Evolutionary conservation across 2,888 invertebrate species (phyloP).

Genomic region (Hirtodrosophila cameraria): DNA sequence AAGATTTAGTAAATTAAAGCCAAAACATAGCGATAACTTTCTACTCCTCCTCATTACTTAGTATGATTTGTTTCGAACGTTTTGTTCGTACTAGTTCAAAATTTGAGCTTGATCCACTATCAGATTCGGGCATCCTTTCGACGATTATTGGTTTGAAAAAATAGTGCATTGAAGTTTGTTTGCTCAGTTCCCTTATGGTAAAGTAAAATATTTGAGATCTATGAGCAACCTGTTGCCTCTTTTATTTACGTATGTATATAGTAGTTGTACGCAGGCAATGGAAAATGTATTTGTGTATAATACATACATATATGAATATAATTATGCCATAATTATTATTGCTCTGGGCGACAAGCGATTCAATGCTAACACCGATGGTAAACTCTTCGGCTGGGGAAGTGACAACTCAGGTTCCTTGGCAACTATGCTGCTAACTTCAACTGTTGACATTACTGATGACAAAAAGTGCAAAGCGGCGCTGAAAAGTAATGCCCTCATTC

Average conservation of each 20-base stretch:
- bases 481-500: conserved; percentile 57
- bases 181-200: no score
- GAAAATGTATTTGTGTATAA: not conserved
- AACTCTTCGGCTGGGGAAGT: conserved; percentile 80
- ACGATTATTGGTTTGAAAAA: no score
- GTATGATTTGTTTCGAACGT: no score
- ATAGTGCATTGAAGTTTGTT: no score
- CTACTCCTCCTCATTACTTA: no score
- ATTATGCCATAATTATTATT: conserved; percentile 45
- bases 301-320: not conserved
- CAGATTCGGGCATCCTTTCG: no score
- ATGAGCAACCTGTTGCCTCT: conserved; percentile 25
- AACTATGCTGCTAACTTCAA: conserved; percentile 73
- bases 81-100: no score
- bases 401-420: conserved; percentile 62
- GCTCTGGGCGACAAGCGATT: conserved; percentile 56
- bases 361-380: conserved; percentile 46
- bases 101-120: no score
- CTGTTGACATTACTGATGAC: conserved; percentile 64
- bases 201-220: conserved; percentile 28
- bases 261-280: no score
- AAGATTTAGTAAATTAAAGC: no score
- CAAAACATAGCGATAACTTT: no score
- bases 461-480: conserved; percentile 48
- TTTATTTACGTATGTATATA: no score